These are phyloP conservation scores for Centrocercus urophasianus DNA, from an alignment of 2,113 vertebrate genomes.

Conservation along the genomic window DNA sequence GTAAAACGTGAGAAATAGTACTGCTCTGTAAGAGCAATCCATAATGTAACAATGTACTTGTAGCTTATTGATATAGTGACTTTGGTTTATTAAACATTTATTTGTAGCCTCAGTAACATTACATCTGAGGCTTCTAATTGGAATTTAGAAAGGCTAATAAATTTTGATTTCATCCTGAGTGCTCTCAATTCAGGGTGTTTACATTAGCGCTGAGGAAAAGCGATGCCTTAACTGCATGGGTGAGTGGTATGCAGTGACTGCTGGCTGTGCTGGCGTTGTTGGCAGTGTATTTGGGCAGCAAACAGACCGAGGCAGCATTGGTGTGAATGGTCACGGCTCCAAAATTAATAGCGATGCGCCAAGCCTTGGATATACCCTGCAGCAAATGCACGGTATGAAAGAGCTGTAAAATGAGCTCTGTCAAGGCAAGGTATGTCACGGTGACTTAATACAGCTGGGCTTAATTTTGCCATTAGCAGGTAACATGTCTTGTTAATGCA, in stretches of 20 bases:
- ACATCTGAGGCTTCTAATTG: constrained; percentile 27
- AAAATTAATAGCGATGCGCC: not conserved
- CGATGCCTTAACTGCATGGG: not conserved
- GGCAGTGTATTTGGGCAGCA: rapidly evolving
- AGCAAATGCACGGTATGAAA: not conserved
- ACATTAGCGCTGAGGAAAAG: not conserved
- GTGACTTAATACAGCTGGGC: not conserved
- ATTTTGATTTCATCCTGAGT: constrained; percentile 29
- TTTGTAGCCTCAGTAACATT: constrained; percentile 13
- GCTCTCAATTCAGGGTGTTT: constrained; percentile 14
- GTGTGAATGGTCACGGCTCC: not conserved
- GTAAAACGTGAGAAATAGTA: not conserved
- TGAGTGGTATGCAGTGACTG: rapidly evolving
- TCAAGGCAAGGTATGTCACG: not conserved
- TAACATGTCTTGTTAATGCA: not conserved
- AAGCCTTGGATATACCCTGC: not conserved
- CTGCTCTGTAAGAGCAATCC: not conserved
- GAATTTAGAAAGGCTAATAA: constrained; percentile 54
- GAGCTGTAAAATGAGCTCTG: not conserved
- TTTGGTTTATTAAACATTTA: constrained; percentile 39
- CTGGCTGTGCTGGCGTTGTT: rapidly evolving
- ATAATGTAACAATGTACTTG: constrained; percentile 16
- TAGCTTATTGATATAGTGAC: constrained; percentile 5
- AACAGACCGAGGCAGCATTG: not conserved
- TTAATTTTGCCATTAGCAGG: constrained; percentile 19